phyloP scores from a whole-genome alignment of 37 sponge, comb jelly and placozoan species.

The Amphimedon queenslandica region DNA sequence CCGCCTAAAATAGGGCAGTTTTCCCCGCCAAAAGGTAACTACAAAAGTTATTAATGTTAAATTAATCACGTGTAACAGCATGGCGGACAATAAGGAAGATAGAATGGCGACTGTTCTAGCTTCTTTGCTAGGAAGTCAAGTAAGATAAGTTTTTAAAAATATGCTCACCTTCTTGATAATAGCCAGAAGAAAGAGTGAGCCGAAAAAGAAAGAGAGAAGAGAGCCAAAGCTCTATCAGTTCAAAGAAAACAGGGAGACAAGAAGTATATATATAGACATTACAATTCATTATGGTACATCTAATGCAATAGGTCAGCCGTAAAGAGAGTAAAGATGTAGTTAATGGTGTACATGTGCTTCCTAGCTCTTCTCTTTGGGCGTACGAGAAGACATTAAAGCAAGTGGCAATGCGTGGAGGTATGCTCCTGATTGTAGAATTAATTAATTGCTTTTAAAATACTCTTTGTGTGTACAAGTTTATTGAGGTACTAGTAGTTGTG shows the following conservation, averaged over 20 bases:
- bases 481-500: too few species aligned
- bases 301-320: background rate
- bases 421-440: too few species aligned
- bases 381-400: slow-evolving; percentile 51
- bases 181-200: background rate
- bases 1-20: too few species aligned
- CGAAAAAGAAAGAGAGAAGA: background rate
- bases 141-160: background rate
- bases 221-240: background rate
- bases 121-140: background rate
- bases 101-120: background rate
- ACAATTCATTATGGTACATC: background rate
- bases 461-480: too few species aligned
- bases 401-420: slow-evolving; percentile 64
- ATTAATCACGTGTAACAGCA: too few species aligned
- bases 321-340: background rate
- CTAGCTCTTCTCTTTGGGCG: slow-evolving; percentile 8
- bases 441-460: too few species aligned
- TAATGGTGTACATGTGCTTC: slow-evolving; percentile 3
- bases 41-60: too few species aligned
- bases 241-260: background rate
- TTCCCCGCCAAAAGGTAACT: too few species aligned
- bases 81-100: too few species aligned
- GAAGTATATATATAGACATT: background rate
- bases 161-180: background rate